These are phyloP conservation scores for Poeciliopsis prolifica DNA, from an alignment of 2,113 vertebrate species.

Conservation along the genomic window DNA sequence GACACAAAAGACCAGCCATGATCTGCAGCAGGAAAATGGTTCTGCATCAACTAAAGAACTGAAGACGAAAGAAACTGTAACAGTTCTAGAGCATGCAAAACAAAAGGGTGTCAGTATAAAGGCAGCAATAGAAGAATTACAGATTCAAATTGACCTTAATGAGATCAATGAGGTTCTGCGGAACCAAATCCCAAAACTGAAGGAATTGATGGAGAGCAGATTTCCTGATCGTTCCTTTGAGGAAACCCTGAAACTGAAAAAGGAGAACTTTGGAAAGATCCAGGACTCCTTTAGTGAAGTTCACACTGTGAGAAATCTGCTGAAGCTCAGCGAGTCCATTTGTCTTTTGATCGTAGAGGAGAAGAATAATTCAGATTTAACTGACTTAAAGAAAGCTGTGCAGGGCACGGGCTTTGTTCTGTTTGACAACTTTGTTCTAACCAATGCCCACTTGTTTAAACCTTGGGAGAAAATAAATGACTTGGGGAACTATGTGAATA, in stretches of 20 bases:
- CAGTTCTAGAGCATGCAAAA: fast-evolving
- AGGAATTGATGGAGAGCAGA: neutral
- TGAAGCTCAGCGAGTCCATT: neutral
- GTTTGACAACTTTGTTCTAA: constrained; percentile 44
- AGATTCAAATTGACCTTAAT: fast-evolving
- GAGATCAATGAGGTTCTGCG: neutral
- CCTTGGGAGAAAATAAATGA: fast-evolving
- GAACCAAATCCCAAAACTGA: neutral
- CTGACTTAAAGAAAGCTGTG: no score
- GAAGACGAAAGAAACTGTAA: fast-evolving
- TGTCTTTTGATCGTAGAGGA: constrained; percentile 6
- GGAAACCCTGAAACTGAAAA: neutral
- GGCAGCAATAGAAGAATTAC: neutral
- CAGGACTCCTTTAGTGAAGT: constrained; percentile 29
- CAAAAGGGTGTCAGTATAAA: neutral
- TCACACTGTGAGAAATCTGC: constrained; percentile 9
- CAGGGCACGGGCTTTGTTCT: constrained; percentile 28
- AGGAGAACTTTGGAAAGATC: constrained; percentile 48
- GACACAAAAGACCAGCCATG: neutral
- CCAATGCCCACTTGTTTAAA: constrained; percentile 24
- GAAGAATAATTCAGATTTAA: neutral
- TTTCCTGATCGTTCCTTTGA: neutral
- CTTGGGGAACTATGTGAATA: fast-evolving
- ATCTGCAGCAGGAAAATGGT: neutral
- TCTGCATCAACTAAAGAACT: neutral